Percentiles rank a stretch among this genome's conserved stretches.
Conservation (phyloP, 2,113 vertebrate species). For the Uropsilus gracilis region DNA sequence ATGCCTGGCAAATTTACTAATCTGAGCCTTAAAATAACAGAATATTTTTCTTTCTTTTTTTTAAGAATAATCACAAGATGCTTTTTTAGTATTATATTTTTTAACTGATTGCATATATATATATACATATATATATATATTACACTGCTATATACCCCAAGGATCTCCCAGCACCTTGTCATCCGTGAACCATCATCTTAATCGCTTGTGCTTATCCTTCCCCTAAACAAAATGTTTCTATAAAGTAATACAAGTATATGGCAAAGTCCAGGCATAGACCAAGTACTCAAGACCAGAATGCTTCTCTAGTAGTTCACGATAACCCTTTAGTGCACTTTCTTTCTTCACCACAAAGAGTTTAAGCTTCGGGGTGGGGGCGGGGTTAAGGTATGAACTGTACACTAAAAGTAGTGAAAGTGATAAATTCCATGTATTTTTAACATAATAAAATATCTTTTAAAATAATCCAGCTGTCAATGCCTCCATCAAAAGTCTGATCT, state of each 20-base stretch:
- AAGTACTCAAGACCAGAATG: background rate
- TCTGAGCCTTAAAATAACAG: background rate
- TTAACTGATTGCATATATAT: too few species aligned
- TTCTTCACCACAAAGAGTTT: background rate
- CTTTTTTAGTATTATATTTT: too few species aligned
- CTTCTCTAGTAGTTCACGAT: background rate
- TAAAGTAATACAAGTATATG: background rate
- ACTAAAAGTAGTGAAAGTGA: background rate
- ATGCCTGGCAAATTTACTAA: background rate
- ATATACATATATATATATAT: too few species aligned
- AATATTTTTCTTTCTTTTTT: background rate
- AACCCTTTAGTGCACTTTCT: background rate
- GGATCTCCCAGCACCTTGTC: too few species aligned
- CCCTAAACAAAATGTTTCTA: background rate
- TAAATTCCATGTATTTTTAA: background rate
- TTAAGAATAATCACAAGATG: background rate
- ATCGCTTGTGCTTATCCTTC: too few species aligned
- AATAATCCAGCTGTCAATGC: slow-evolving; percentile 16
- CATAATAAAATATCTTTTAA: background rate
- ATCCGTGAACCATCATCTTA: too few species aligned
- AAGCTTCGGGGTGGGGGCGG: too few species aligned
- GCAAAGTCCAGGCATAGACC: background rate
- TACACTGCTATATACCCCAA: too few species aligned
- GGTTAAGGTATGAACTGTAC: background rate
- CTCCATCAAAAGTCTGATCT: background rate